These are phyloP conservation scores for Drosophila borealis DNA, from an alignment of 2,888 invertebrate species.

Conservation along the genomic window DNA sequence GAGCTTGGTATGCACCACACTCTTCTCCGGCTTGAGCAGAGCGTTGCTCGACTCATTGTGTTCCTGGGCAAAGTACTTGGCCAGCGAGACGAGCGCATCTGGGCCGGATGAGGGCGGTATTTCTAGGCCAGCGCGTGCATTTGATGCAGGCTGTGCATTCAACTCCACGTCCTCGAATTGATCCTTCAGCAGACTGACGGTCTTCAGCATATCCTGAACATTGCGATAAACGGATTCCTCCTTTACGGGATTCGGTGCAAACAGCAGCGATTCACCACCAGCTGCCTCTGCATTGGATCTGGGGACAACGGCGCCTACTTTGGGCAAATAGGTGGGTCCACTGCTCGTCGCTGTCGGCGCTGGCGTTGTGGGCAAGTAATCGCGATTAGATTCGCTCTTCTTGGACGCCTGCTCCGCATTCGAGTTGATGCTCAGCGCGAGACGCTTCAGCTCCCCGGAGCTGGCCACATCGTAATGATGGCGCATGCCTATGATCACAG, in stretches of 20 bases:
- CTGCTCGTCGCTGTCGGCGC: slow-evolving; percentile 69
- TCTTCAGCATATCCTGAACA: slow-evolving; percentile 89
- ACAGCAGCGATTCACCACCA: slow-evolving; percentile 70
- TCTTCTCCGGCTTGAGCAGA: slow-evolving; percentile 58
- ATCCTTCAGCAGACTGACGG: slow-evolving; percentile 87
- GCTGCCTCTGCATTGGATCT: slow-evolving; percentile 60
- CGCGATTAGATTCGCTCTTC: slow-evolving; percentile 54
- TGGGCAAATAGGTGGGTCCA: slow-evolving; percentile 83
- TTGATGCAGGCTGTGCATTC: slow-evolving; percentile 85
- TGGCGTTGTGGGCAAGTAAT: slow-evolving; percentile 66
- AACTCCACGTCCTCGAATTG: slow-evolving; percentile 83
- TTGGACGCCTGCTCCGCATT: slow-evolving; percentile 51
- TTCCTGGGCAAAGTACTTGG: slow-evolving; percentile 90
- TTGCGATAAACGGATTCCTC: slow-evolving; percentile 87
- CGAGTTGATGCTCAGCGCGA: slow-evolving; percentile 37
- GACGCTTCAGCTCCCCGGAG: slow-evolving; percentile 60
- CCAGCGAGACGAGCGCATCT: slow-evolving; percentile 91
- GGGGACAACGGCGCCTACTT: slow-evolving; percentile 52
- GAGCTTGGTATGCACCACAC: slow-evolving; percentile 50
- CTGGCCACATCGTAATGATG: slow-evolving; percentile 71
- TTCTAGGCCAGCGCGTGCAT: slow-evolving; percentile 88
- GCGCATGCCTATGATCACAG: slow-evolving; percentile 77
- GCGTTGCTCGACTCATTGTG: slow-evolving; percentile 81
- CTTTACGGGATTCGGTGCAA: slow-evolving; percentile 73
- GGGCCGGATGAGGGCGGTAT: slow-evolving; percentile 91